phyloP scores from a whole-genome alignment of 2,888 invertebrate genomes.

The Spialia ferax region DNA sequence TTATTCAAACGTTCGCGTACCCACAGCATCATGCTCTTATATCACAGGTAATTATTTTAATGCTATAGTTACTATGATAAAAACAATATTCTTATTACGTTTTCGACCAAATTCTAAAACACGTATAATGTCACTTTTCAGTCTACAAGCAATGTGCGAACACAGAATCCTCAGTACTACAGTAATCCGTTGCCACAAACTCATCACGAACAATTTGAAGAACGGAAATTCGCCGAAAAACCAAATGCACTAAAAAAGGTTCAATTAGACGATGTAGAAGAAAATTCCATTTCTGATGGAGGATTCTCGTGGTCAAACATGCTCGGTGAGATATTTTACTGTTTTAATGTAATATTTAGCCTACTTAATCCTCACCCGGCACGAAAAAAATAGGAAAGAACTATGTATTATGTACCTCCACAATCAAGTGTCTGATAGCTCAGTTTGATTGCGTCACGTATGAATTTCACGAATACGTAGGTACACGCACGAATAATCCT shows the following conservation, averaged over 20 bases:
- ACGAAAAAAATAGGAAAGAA: too few species aligned
- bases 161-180: constrained; percentile 80
- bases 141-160: constrained; percentile 79
- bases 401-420: too few species aligned
- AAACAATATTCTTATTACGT: background rate
- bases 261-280: constrained; percentile 92
- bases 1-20: constrained; percentile 90
- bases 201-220: constrained; percentile 77
- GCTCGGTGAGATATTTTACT: constrained; percentile 83
- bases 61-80: too few species aligned
- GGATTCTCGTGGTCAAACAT: constrained; percentile 97
- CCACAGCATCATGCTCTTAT: constrained; percentile 84
- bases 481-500: too few species aligned
- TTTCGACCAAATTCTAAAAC: background rate
- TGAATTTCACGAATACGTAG: too few species aligned
- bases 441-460: too few species aligned
- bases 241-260: constrained; percentile 96
- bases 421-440: too few species aligned
- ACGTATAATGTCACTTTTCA: constrained; percentile 55
- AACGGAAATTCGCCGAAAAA: constrained; percentile 95
- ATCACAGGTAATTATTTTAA: constrained; percentile 67
- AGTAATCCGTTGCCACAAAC: constrained; percentile 74
- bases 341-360: too few species aligned
- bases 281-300: constrained; percentile 92
- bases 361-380: too few species aligned